Base-by-base conservation (phyloP, 2,797 vertebrate genomes). In the Argentina silus region DNA sequence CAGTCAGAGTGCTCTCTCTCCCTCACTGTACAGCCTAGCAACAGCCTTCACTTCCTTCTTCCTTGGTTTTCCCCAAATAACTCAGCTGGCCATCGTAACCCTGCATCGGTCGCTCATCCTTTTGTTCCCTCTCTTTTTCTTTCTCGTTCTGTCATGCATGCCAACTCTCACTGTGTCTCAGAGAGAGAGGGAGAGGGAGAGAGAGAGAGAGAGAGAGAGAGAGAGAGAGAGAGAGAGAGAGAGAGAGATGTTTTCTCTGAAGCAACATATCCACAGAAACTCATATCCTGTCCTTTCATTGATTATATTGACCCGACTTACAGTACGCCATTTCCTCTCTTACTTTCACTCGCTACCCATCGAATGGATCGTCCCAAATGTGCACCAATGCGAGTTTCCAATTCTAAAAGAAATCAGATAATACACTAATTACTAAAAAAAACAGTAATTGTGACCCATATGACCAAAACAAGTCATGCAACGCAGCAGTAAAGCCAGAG, bases 1-100 rank as follows among this genome's bases (percentile, higher is more conserved):
- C 81, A 77, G 69, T 85, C 73, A 74, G 78, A 88, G 85, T 87
- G 83, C 82, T 88, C 86, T 77, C 80, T 81, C 78, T 79, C 85
- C 82, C 87, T 80, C 80, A 83, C 77, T 85, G 83, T 77, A 14
- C 11, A 19, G 23, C 45, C 57, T 42, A 77, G 78, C 78, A 83
- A 72, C 72, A 73, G 61, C 44, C 47, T 7, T 78, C 82, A 83
- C 83, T 83, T 89, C 83, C 82, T 86, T 91, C 10, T 90, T 90
- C 83, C 80, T 83, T 89, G 88, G 78, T 84, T 85, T 88, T 90
- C 85, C 86, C 89, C 90, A 90, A 90, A 88, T 91, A 89, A 87
- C 91, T 91, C 87, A 87, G 87, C 88, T 87, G 88, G 89, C 83
- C 84, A 85, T 88, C 78, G 44, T 85, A 82, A 77, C 85, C 82